Percentiles rank a stretch among this genome's conserved stretches.
Evolutionary conservation across 1,140 invertebrate species (phyloP).

Genomic region (Drosophila teissieri): DNA sequence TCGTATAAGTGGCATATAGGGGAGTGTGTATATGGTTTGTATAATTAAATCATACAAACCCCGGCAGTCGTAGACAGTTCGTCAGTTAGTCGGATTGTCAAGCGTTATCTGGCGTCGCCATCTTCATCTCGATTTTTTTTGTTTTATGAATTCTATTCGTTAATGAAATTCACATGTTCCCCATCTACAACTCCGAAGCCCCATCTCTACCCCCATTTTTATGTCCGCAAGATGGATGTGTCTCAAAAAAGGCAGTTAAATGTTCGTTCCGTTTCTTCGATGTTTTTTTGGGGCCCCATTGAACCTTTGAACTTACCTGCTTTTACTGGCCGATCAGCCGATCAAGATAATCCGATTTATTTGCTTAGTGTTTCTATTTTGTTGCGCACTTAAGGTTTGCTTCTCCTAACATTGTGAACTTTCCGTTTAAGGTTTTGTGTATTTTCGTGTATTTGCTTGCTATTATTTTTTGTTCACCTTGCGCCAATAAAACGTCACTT

Average conservation of each 20-base stretch:
- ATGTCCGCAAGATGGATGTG: conserved; percentile 66
- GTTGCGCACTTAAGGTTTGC: conserved; percentile 37
- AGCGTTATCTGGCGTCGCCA: conserved; percentile 60
- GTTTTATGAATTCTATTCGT: conserved; percentile 60
- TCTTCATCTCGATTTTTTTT: conserved; percentile 50
- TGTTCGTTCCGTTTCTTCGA: conserved; percentile 28
- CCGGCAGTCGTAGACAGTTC: conserved; percentile 37
- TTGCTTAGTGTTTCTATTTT: conserved; percentile 16
- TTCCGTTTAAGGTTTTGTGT: conserved; percentile 15
- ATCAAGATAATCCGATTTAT: conserved; percentile 44
- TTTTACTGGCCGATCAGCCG: conserved; percentile 11
- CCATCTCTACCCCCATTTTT: conserved; percentile 37
- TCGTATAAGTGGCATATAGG: conserved; percentile 15
- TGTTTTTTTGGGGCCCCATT: background rate
- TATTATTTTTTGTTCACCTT: conserved; percentile 54
- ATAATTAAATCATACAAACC: conserved; percentile 52
- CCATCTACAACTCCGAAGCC: conserved; percentile 43
- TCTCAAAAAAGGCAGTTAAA: conserved; percentile 33
- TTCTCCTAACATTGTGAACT: conserved; percentile 32
- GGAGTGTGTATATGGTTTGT: conserved; percentile 45
- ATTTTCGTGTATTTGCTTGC: conserved; percentile 12
- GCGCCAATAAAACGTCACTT: conserved; percentile 80
- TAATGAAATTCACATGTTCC: conserved; percentile 76
- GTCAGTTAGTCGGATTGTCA: conserved; percentile 44
- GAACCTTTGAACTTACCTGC: conserved; percentile 44